These are phyloP conservation scores for Acanthiza pusilla DNA, from an alignment of 2,797 vertebrate genomes.

Conservation along the genomic window DNA sequence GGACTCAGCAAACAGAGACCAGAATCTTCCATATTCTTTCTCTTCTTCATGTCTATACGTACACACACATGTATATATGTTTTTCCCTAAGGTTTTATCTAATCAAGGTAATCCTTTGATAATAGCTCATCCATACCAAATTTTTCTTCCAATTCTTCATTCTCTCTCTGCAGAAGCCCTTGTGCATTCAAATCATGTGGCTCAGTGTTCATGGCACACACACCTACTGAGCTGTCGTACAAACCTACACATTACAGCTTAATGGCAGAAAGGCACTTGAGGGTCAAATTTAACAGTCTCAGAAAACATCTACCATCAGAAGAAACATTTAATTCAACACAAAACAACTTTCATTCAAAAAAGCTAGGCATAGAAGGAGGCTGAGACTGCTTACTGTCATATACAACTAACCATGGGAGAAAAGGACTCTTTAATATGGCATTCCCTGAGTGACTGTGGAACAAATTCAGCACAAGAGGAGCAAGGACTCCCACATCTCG, in stretches of 20 bases:
- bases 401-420: background rate
- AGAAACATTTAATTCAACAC: background rate
- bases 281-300: background rate
- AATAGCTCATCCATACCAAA: background rate
- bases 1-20: background rate
- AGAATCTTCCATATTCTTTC: background rate
- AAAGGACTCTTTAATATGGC: background rate
- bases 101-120: background rate
- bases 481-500: rapidly evolving
- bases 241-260: background rate
- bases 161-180: background rate
- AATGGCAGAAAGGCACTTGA: background rate
- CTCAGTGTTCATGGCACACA: background rate
- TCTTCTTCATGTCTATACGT: background rate
- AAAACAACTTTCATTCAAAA: background rate
- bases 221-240: background rate
- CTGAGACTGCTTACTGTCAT: background rate
- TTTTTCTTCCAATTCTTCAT: background rate
- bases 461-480: background rate
- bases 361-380: background rate
- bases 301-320: background rate
- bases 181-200: background rate
- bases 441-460: background rate
- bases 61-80: background rate
- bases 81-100: background rate